Conservation (phyloP, 2,797 vertebrate species). For the Cercopithecus hamlyni region DNA sequence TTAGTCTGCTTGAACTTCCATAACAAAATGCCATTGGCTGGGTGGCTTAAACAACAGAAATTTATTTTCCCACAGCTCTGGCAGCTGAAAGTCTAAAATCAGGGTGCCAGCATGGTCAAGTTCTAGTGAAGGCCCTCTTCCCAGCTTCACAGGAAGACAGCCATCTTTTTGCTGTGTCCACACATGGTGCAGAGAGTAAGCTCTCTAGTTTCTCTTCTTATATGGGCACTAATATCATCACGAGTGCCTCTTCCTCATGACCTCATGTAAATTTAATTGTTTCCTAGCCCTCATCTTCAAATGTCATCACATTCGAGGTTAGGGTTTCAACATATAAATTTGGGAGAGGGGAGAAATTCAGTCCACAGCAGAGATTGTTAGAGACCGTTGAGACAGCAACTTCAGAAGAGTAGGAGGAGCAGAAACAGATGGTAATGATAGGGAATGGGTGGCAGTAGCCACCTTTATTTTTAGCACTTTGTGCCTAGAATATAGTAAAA, state of each 20-base stretch:
- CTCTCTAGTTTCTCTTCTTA: neutral
- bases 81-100: neutral
- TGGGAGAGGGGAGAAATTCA: neutral
- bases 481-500: neutral
- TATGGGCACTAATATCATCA: neutral
- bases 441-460: too few relatives aligned
- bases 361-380: neutral
- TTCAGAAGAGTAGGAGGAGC: neutral
- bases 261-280: neutral
- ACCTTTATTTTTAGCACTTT: neutral
- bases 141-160: neutral
- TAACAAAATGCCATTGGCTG: neutral
- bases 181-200: neutral
- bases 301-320: neutral
- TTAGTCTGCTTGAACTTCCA: neutral
- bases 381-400: neutral
- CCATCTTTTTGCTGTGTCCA: neutral
- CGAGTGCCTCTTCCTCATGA: neutral
- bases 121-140: neutral
- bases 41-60: neutral
- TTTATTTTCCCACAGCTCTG: neutral
- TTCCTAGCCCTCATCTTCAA: neutral
- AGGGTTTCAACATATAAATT: neutral
- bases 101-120: neutral
- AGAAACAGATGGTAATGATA: neutral